These are phyloP conservation scores for Drosophila ananassae DNA, from an alignment of 1,140 invertebrate species.

Conservation along the genomic window DNA sequence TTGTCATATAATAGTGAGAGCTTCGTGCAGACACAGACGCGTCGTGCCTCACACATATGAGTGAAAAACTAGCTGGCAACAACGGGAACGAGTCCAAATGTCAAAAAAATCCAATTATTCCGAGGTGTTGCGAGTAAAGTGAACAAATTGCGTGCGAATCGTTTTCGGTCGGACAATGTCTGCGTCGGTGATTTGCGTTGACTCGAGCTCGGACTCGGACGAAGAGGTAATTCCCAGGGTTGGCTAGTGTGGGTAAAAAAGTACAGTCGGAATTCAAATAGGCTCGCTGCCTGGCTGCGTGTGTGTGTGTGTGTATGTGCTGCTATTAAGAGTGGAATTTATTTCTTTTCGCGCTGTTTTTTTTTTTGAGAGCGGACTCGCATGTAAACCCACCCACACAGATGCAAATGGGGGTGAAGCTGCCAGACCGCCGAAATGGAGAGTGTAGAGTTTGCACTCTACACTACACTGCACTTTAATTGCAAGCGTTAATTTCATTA, in stretches of 20 bases:
- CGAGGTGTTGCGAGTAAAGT: constrained; percentile 32
- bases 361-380: constrained; percentile 60
- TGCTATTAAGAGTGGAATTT: constrained; percentile 49
- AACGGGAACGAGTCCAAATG: constrained; percentile 53
- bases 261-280: constrained; percentile 77
- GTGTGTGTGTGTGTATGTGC: constrained; percentile 39
- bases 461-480: constrained; percentile 33
- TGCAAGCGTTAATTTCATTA: constrained; percentile 53
- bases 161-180: constrained; percentile 50
- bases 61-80: constrained; percentile 62
- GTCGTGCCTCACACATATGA: constrained; percentile 37
- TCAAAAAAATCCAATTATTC: constrained; percentile 38
- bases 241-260: constrained; percentile 58
- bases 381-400: constrained; percentile 36
- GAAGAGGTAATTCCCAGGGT: constrained; percentile 63
- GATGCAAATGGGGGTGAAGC: constrained; percentile 5
- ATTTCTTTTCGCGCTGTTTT: constrained; percentile 71
- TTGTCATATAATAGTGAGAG: constrained; percentile 28
- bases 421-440: constrained; percentile 43
- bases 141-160: constrained; percentile 40
- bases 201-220: constrained; percentile 68
- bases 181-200: constrained; percentile 68
- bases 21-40: constrained; percentile 31
- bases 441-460: constrained; percentile 34
- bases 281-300: constrained; percentile 33